Evolutionary conservation across 2,888 invertebrate species (phyloP).

Genomic region (Junonia oenone): DNA sequence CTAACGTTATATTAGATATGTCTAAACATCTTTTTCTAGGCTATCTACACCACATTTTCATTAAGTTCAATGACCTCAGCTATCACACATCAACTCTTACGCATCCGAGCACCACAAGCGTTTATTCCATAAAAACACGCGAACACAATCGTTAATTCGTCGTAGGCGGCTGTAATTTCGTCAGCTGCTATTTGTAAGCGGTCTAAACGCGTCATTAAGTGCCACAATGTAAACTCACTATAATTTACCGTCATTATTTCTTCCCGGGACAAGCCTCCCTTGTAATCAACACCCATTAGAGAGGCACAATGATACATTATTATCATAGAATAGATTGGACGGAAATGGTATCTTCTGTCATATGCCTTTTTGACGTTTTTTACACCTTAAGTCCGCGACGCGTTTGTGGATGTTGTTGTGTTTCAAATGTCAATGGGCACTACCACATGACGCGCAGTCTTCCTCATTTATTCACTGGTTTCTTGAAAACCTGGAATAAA

Average conservation of each 20-base stretch:
- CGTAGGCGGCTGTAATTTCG: constrained; percentile 9
- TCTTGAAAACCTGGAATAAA: too few species aligned
- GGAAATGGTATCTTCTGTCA: background rate
- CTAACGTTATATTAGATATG: too few species aligned
- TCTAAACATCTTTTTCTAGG: too few species aligned
- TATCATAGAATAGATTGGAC: constrained; percentile 3
- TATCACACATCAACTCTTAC: background rate
- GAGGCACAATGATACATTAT: constrained; percentile 24
- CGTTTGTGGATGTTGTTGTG: too few species aligned
- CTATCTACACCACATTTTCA: background rate
- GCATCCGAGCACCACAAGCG: background rate
- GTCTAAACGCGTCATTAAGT: constrained; percentile 16
- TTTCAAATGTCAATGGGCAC: too few species aligned
- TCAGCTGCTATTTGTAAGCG: constrained; percentile 21
- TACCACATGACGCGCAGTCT: too few species aligned
- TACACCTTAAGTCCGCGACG: too few species aligned
- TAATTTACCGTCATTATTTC: constrained; percentile 47
- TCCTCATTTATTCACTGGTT: too few species aligned
- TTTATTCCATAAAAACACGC: background rate
- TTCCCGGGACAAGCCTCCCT: constrained; percentile 44
- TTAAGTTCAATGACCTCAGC: background rate
- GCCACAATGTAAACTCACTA: constrained; percentile 38
- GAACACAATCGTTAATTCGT: constrained; percentile 1
- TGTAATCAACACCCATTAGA: constrained; percentile 46
- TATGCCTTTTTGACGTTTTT: background rate